phyloP scores from a whole-genome alignment of 2,797 vertebrate species.

The Coluber constrictor region DNA sequence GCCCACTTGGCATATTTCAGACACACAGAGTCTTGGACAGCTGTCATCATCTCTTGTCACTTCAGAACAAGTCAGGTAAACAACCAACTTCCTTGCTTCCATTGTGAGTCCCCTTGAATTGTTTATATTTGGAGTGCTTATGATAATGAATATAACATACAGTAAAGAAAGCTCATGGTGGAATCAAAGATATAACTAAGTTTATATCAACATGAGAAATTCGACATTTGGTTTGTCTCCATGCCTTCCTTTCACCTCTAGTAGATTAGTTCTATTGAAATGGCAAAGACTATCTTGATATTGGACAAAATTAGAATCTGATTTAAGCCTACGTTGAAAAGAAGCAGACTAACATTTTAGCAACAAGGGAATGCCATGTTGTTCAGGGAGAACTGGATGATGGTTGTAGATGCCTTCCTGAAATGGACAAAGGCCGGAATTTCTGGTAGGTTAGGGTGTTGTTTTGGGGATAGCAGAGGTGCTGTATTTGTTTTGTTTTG shows the following conservation, averaged over 20 bases:
- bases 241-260: background rate
- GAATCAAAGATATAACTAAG: background rate
- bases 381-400: background rate
- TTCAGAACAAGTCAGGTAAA: constrained; percentile 74
- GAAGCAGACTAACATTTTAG: background rate
- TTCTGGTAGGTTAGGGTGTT: background rate
- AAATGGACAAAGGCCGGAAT: background rate
- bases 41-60: constrained; percentile 56
- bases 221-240: background rate
- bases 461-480: background rate
- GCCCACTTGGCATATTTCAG: constrained; percentile 65
- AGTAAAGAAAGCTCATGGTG: background rate
- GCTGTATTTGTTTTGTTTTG: background rate
- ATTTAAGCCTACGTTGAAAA: background rate
- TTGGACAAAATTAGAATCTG: background rate
- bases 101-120: background rate
- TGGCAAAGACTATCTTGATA: background rate
- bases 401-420: background rate
- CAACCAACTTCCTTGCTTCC: background rate
- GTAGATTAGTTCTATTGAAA: background rate
- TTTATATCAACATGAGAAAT: background rate
- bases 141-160: constrained; percentile 1
- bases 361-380: background rate
- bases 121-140: fast-evolving
- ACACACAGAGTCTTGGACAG: constrained; percentile 51